Percentiles rank a stretch among this genome's conserved stretches.
Evolutionary conservation across 2,888 invertebrate genomes (phyloP).

Genomic region (Luperina nickerlii): DNA sequence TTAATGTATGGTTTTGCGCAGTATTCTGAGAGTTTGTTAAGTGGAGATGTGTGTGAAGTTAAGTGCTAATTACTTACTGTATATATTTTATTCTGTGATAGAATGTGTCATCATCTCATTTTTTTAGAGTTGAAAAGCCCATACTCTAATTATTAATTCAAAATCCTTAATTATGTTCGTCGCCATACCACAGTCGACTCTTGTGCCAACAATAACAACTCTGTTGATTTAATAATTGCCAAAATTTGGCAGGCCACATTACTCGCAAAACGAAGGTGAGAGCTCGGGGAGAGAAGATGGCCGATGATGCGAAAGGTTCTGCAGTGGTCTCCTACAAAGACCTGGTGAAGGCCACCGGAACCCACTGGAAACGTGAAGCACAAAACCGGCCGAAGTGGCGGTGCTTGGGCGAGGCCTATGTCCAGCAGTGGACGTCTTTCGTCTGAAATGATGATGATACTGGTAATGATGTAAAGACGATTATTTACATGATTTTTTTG

Average conservation of each 20-base stretch:
- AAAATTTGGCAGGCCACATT: no score
- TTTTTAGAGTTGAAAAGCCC: no score
- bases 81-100: no score
- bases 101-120: background rate
- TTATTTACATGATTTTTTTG: background rate
- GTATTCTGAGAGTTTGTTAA: background rate
- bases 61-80: background rate
- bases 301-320: no score
- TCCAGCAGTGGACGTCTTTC: background rate
- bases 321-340: no score
- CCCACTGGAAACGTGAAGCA: no score
- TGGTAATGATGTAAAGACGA: background rate
- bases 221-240: background rate
- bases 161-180: background rate
- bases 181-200: background rate
- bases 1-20: conserved; percentile 36
- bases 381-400: no score
- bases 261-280: no score
- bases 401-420: no score
- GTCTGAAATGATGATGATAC: background rate
- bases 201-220: background rate
- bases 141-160: no score
- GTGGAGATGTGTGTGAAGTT: background rate
- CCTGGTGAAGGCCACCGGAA: no score
- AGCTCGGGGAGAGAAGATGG: no score